Evolutionary conservation across 2,888 invertebrate species (phyloP).

Genomic region (Pimpla rufipes): DNA sequence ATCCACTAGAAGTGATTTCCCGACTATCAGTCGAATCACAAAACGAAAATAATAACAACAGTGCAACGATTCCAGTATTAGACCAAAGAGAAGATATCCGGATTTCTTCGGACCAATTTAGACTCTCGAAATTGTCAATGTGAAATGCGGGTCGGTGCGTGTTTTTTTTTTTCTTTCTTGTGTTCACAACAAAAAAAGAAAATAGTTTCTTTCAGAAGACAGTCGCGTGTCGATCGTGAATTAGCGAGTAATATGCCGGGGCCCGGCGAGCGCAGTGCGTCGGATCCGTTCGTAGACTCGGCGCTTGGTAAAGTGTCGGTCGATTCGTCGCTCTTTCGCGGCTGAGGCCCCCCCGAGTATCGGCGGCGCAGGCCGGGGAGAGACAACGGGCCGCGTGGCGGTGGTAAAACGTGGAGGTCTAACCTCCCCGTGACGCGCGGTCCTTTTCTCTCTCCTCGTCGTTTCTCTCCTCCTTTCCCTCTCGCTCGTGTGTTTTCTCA

Average conservation of each 20-base stretch:
- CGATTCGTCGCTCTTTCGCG: slow-evolving; percentile 65
- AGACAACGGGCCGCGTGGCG: slow-evolving; percentile 47
- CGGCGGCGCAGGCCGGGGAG: slow-evolving; percentile 8
- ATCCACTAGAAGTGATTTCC: not conserved
- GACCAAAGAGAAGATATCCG: not conserved
- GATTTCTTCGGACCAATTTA: not conserved
- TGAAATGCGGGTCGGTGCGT: not conserved
- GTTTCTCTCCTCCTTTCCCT: slow-evolving; percentile 15
- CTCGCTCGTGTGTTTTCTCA: slow-evolving; percentile 28
- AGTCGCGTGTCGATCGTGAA: not conserved
- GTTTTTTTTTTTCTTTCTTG: not conserved
- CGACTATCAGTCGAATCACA: not conserved
- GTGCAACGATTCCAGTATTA: not conserved
- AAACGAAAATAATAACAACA: not conserved
- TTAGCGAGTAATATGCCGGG: not conserved
- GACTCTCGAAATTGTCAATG: not conserved
- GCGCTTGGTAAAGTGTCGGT: slow-evolving; percentile 77
- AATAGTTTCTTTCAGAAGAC: not conserved
- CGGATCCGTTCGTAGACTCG: slow-evolving; percentile 73
- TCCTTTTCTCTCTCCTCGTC: slow-evolving; percentile 46
- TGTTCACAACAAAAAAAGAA: not conserved
- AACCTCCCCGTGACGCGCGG: slow-evolving; percentile 41
- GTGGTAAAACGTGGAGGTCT: slow-evolving; percentile 72
- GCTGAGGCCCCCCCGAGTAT: slow-evolving; percentile 24
- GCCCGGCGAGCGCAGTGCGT: slow-evolving; percentile 23